Conservation (phyloP, 2,113 vertebrate genomes). For the Pseudolaguvia tuberculata region DNA sequence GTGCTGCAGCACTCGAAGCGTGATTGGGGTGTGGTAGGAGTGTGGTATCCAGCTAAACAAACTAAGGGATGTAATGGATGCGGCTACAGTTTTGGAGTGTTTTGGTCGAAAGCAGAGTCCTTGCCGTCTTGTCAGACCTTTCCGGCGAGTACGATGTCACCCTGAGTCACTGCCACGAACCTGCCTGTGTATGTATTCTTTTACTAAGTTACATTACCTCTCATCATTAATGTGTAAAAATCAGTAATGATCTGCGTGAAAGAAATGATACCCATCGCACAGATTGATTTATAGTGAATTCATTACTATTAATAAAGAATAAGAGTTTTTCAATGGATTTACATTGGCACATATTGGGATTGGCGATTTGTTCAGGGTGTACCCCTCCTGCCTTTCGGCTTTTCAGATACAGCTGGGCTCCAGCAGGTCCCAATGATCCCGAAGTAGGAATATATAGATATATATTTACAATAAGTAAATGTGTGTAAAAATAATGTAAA, state of each 20-base stretch:
- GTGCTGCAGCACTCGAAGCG: not conserved
- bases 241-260: not conserved
- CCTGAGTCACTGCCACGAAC: slow-evolving; percentile 66
- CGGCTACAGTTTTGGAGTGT: slow-evolving; percentile 67
- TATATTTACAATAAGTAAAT: too few species aligned
- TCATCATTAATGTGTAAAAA: too few species aligned
- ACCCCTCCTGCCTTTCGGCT: too few species aligned
- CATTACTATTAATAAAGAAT: not conserved
- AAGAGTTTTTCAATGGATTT: too few species aligned
- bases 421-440: too few species aligned
- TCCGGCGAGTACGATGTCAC: slow-evolving; percentile 71
- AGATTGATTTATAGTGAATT: too few species aligned
- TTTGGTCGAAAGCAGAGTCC: slow-evolving; percentile 61
- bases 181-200: slow-evolving; percentile 67
- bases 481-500: too few species aligned
- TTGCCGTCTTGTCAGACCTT: slow-evolving; percentile 56
- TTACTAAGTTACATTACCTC: not conserved
- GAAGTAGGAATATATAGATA: too few species aligned
- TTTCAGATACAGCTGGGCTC: too few species aligned
- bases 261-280: not conserved
- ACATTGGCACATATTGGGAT: too few species aligned
- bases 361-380: too few species aligned
- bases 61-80: slow-evolving; percentile 61
- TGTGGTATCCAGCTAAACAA: slow-evolving; percentile 41
- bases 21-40: slow-evolving; percentile 9